Evolutionary conservation across 2,113 vertebrate species (phyloP).

Genomic region (Sialia sialis): DNA sequence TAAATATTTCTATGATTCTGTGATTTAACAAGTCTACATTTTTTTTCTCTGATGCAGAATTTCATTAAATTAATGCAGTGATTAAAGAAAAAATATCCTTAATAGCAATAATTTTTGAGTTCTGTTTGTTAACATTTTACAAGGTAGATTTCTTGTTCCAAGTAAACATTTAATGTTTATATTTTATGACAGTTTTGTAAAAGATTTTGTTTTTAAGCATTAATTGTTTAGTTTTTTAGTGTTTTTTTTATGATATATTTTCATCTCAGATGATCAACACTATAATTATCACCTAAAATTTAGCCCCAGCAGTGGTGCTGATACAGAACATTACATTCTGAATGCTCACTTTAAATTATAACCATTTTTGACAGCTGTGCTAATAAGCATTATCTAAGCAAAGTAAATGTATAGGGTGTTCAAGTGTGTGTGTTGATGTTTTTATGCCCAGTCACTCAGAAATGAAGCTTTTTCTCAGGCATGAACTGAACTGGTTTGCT

Average conservation of each 20-base stretch:
- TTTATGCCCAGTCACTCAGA: constrained; percentile 52
- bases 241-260: constrained; percentile 59
- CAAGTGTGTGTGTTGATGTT: constrained; percentile 15
- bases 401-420: constrained; percentile 48
- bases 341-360: constrained; percentile 68
- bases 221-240: constrained; percentile 30
- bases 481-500: constrained; percentile 38
- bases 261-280: constrained; percentile 60
- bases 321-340: constrained; percentile 63
- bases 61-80: not conserved
- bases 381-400: constrained; percentile 55
- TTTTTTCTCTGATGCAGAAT: not conserved
- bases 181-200: constrained; percentile 1
- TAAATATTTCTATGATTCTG: not conserved
- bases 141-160: constrained; percentile 17
- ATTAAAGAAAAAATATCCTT: not conserved
- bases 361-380: constrained; percentile 65
- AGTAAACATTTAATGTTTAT: not conserved
- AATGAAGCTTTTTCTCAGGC: constrained; percentile 45
- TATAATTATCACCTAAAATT: constrained; percentile 67
- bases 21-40: not conserved
- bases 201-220: constrained; percentile 21
- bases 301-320: constrained; percentile 41
- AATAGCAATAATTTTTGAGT: constrained; percentile 15
- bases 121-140: not conserved